Percentiles rank a stretch among this genome's conserved stretches.
phyloP scores from a whole-genome alignment of 1,140 invertebrate genomes.

The Saccostrea echinata region DNA sequence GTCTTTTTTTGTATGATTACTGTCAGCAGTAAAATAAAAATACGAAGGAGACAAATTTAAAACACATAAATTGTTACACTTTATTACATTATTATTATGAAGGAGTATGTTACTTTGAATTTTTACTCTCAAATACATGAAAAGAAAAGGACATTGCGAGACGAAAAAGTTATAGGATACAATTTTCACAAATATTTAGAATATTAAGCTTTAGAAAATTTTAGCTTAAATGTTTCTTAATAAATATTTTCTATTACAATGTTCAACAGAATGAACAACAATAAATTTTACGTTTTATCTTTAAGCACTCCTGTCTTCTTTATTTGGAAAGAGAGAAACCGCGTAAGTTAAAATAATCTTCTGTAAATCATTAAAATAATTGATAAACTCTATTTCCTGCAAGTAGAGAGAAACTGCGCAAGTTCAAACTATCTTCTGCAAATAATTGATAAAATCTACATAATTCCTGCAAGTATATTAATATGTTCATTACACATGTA shows the following conservation, averaged over 20 bases:
- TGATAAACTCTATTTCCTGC: not conserved
- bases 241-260: not conserved
- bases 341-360: conserved; percentile 24
- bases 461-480: not conserved
- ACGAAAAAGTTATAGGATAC: no score
- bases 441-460: not conserved
- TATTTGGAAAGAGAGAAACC: conserved; percentile 40
- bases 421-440: not conserved
- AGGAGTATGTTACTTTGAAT: no score
- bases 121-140: no score
- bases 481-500: no score
- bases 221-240: not conserved
- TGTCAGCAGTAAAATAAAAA: not conserved
- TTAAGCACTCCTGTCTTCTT: conserved; percentile 19
- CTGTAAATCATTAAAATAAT: not conserved
- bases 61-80: no score
- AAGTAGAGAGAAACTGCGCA: conserved; percentile 4
- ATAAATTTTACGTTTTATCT: not conserved
- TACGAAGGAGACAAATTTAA: not conserved
- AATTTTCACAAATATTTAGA: no score
- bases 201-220: no score
- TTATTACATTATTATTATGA: no score
- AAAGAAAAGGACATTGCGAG: not conserved
- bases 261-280: no score
- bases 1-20: not conserved